Conservation (phyloP, 1,140 invertebrate genomes). For the Trachelipus rathkii region DNA sequence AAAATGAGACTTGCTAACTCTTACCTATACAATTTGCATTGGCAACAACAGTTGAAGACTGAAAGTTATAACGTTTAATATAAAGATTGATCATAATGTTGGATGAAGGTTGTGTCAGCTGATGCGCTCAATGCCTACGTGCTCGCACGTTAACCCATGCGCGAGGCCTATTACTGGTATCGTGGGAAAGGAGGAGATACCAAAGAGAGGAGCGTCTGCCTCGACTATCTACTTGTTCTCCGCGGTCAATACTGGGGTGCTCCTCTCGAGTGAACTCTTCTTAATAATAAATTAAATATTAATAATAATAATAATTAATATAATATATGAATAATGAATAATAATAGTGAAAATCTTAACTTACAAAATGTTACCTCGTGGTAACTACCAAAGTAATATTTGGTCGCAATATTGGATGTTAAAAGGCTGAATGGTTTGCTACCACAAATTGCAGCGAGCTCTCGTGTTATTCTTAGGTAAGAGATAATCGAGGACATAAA, state of each 20-base stretch:
- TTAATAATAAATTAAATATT: not conserved
- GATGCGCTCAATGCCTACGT: constrained; percentile 90
- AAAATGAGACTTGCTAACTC: not conserved
- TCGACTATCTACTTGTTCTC: constrained; percentile 46
- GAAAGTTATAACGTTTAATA: constrained; percentile 82
- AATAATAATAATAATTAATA: constrained; percentile 2
- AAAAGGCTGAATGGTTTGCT: constrained; percentile 90
- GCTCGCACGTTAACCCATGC: constrained; percentile 69
- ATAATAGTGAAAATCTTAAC: no score
- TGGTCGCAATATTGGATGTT: constrained; percentile 82
- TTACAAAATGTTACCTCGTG: constrained; percentile 61
- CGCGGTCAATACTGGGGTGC: constrained; percentile 47
- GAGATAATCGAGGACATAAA: constrained; percentile 57
- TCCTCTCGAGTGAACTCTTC: constrained; percentile 81
- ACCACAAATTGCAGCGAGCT: constrained; percentile 89
- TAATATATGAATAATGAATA: constrained; percentile 14
- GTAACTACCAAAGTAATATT: constrained; percentile 87
- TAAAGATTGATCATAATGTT: constrained; percentile 84
- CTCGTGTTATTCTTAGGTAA: constrained; percentile 33
- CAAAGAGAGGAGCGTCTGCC: constrained; percentile 59
- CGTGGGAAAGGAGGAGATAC: constrained; percentile 73
- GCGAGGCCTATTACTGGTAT: constrained; percentile 73
- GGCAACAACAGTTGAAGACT: constrained; percentile 79
- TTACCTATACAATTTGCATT: constrained; percentile 56
- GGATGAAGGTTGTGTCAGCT: constrained; percentile 90